A percentile compares a stretch with the other conserved stretches of the same genome.
These are phyloP conservation scores for Alces alces DNA, from an alignment of 2,113 vertebrate species.

Conservation along the genomic window DNA sequence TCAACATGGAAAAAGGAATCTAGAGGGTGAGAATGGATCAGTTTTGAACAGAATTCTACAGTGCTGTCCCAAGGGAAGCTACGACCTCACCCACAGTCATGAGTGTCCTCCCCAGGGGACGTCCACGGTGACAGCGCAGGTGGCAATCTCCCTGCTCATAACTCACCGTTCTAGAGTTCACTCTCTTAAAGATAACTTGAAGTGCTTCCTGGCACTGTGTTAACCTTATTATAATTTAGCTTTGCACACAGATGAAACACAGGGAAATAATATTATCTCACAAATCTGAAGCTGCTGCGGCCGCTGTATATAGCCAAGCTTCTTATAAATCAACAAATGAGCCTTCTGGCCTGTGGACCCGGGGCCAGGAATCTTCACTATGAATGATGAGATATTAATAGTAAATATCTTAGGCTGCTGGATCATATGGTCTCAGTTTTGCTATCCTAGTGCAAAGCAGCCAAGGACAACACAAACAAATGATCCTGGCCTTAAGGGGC, in stretches of 20 bases:
- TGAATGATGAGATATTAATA: neutral
- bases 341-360: neutral
- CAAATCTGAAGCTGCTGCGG: neutral
- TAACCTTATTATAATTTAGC: neutral
- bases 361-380: neutral
- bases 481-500: neutral
- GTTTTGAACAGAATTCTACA: neutral
- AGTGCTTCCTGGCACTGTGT: neutral
- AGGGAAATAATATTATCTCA: neutral
- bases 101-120: neutral
- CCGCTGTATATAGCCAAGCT: neutral
- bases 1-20: neutral
- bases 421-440: neutral
- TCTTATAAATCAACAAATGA: neutral
- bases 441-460: neutral
- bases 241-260: neutral
- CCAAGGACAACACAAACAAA: neutral
- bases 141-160: neutral
- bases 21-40: neutral
- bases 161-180: neutral
- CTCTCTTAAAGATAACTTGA: neutral
- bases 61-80: neutral
- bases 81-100: neutral
- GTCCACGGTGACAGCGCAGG: accelerated
- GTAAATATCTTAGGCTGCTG: neutral